Evolutionary conservation across 1,140 invertebrate species (phyloP), one percentile per base, ranked within the genome.

Genomic region (Magallana gigas): DNA sequence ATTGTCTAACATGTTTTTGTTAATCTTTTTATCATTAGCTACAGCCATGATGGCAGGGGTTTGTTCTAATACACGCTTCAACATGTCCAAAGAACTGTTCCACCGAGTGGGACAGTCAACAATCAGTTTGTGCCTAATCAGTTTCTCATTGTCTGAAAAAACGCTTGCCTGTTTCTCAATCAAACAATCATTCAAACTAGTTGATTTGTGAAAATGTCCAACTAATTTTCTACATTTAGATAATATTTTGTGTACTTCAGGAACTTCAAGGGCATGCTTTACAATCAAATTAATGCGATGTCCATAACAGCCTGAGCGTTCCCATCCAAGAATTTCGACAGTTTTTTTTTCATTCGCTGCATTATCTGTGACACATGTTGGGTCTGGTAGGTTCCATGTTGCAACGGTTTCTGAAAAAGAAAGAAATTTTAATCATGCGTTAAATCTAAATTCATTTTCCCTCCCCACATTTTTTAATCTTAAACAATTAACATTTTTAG

Each of bases 291-390:
- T 90, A 6, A 90, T 90, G 59, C 87, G 57, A 48, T 90, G 90
- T 8, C 90, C 88, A 82, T 89, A 89, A 57, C 84, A 90, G 6
- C 90, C 86, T 81, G 86, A 88, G 23, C 88, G 14, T n/a, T 6
- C 11, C 90, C 84, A 89, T 4, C 83, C 60, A 16, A 90, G 36
- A 48, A 88, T 60, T 16, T 84, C 18, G 84, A 88, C 84, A 14
- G 90, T 88, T 23, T 89, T 89, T n/a, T 58, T 68, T 82, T 90
- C 88, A 68, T 89, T 90, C 1, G 88, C 90, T 8, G 88, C 86
- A 86, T 90, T 90, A 57, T 90, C 90, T 23, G 90, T 88, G 0
- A 76, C 76, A 9, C 57, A 87, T 18, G 86, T 76, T 9, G 68
- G 2, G 0, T 48, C 12, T n/a, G 58, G 90, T 0, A 83, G n/a